A percentile compares a stretch with the other conserved stretches of the same genome.
Evolutionary conservation across 1,140 invertebrate genomes (phyloP).

Genomic region (Euborellia annulipes): DNA sequence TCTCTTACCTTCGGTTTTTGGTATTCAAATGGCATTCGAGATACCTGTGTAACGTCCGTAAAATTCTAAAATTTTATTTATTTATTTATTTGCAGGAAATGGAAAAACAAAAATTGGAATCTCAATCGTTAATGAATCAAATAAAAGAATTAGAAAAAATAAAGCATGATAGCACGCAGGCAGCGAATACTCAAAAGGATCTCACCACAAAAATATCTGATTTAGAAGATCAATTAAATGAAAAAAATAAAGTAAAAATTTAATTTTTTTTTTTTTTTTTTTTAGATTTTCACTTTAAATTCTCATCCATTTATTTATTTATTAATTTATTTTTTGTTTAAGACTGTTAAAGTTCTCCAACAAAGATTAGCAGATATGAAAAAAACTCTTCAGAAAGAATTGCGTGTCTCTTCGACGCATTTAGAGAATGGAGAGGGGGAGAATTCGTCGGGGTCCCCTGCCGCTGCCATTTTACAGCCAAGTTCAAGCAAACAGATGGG

Average conservation of each 20-base stretch:
- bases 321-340: conserved; percentile 20
- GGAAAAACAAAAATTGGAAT: conserved; percentile 29
- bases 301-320: conserved; percentile 3
- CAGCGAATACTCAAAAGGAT: conserved; percentile 29
- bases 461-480: conserved; percentile 30
- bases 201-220: conserved; percentile 43
- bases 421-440: too few relatives aligned
- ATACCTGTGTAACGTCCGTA: too few relatives aligned
- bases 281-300: too few relatives aligned
- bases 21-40: too few relatives aligned
- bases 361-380: conserved; percentile 76
- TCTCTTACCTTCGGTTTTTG: too few relatives aligned
- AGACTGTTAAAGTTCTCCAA: conserved; percentile 78
- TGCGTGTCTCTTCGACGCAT: conserved; percentile 33
- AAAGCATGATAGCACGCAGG: conserved; percentile 21
- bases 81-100: conserved; percentile 27
- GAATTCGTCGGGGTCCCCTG: conserved; percentile 10
- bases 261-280: too few relatives aligned
- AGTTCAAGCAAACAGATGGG: conserved; percentile 35
- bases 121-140: conserved; percentile 30
- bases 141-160: conserved; percentile 31
- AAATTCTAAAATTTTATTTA: conserved; percentile 5
- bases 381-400: conserved; percentile 74
- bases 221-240: conserved; percentile 56
- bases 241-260: conserved; percentile 63